Percentiles rank a stretch among this genome's conserved stretches.
phyloP scores from a whole-genome alignment of 2,888 invertebrate species.

The Aporophyla nigra region DNA sequence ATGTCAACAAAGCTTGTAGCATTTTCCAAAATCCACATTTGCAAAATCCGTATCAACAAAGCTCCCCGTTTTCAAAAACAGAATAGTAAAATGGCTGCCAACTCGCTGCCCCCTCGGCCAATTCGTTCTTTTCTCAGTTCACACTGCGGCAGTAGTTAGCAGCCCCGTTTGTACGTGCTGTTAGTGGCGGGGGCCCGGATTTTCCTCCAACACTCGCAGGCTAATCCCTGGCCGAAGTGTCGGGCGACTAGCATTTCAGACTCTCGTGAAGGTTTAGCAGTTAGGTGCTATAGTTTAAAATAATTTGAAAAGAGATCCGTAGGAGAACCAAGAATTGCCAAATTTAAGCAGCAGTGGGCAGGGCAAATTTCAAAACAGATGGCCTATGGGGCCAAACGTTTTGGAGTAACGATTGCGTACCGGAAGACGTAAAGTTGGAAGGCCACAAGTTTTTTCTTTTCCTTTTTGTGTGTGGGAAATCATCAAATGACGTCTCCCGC shows the following conservation, averaged over 20 bases:
- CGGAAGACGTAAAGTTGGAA: too few relatives aligned
- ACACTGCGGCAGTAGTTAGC: conserved; percentile 27
- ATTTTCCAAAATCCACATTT: not conserved
- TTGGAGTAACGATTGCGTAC: too few relatives aligned
- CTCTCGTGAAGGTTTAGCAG: conserved; percentile 29
- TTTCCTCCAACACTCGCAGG: conserved; percentile 54
- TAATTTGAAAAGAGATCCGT: not conserved
- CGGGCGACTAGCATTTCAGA: conserved; percentile 40
- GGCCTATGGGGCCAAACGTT: too few relatives aligned
- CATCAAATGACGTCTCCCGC: too few relatives aligned
- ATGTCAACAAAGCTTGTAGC: not conserved
- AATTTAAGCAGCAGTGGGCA: too few relatives aligned
- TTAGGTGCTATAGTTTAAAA: conserved; percentile 3
- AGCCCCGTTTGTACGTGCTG: conserved; percentile 66
- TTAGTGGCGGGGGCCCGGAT: conserved; percentile 65
- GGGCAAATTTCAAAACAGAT: too few relatives aligned
- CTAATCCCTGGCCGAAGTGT: conserved; percentile 67
- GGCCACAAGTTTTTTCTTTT: too few relatives aligned
- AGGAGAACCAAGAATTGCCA: too few relatives aligned
- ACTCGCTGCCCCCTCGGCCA: not conserved
- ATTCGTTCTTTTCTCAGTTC: not conserved
- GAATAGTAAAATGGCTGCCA: not conserved
- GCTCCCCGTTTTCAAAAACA: not conserved
- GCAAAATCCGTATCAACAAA: not conserved
- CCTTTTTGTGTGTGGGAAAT: too few relatives aligned